Evolutionary conservation across 1,140 invertebrate species (phyloP), one percentile per base, ranked within the genome.

Genomic region (Drosophila funebris): DNA sequence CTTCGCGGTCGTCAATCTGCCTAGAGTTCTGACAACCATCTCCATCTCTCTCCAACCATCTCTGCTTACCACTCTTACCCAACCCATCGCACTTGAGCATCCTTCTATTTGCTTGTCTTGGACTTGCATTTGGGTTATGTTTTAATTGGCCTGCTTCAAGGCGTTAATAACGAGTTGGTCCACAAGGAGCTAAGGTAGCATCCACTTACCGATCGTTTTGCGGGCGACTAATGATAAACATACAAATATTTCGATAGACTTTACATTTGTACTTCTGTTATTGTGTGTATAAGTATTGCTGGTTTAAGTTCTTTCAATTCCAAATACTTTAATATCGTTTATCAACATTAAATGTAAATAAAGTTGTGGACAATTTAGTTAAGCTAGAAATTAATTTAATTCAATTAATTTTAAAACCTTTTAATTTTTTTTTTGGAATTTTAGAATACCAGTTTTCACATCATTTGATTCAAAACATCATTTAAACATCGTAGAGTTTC

Each of bases 91-190:
- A 22, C 61, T 50, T 29, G 46, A 62, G 46, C 54, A 9, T 46
- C 18, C 9, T 22, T 63, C 11, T 48, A 60, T 70, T 70, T 53
- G 57, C 36, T 41, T 43, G 33, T 31, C 14, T 53, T 53, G 29
- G 39, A 36, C 57, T 74, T 63, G 62, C 60, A 79, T 90, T 90
- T 77, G 72, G 87, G 83, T 90, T 90, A 82, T 76, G 68, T 75
- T 85, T 82, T 90, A 90, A 90, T 90, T 90, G 85, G 76, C 78
- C 68, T 60, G 66, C 56, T 58, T 58, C 39, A 33, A 60, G 70
- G 53, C 62, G 46, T 31, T 68, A 22, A 48, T 58, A 64, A 57
- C 43, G 44, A 64, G 67, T 22, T 18, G 8, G 22, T 24, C 24
- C 7, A 9, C 11, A 13, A 6, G 68, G 22, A 43, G 20, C 50